Evolutionary conservation across 2,888 invertebrate species (phyloP).

Genomic region (Synergus gifuensis): DNA sequence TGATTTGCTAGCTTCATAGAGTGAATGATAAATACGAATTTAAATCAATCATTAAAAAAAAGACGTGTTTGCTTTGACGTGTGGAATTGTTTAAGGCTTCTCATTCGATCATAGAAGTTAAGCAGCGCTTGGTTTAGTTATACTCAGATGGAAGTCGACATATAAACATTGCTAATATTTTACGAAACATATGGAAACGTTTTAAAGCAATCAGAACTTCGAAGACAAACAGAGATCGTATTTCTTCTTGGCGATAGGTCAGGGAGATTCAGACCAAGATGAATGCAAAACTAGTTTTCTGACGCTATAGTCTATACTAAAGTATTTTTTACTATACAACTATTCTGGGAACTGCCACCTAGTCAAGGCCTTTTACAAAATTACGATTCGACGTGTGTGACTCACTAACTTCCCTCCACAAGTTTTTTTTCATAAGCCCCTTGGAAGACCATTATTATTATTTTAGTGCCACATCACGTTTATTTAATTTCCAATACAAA

Average conservation of each 20-base stretch:
- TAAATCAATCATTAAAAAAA: too few relatives aligned
- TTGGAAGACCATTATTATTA: constrained; percentile 15
- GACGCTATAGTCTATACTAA: constrained; percentile 34
- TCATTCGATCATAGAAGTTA: background rate
- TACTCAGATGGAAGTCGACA: background rate
- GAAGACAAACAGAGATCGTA: background rate
- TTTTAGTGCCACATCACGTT: constrained; percentile 8
- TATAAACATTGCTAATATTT: constrained; percentile 8
- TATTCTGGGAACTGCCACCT: constrained; percentile 32
- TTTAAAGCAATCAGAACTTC: constrained; percentile 48
- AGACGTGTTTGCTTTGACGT: too few relatives aligned
- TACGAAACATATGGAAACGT: background rate
- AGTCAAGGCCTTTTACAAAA: constrained; percentile 52
- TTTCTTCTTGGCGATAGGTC: constrained; percentile 50
- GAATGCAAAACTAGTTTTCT: constrained; percentile 56
- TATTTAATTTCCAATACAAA: constrained; percentile 1
- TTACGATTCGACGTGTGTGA: constrained; percentile 48
- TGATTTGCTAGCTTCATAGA: too few relatives aligned
- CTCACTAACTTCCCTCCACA: constrained; percentile 23
- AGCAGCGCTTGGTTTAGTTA: too few relatives aligned
- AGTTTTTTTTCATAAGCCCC: background rate
- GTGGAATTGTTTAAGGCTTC: background rate
- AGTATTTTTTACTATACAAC: background rate
- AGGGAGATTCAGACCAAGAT: constrained; percentile 54
- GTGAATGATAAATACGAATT: too few relatives aligned